Conservation (phyloP, 2,797 vertebrate species). For the Pseudotriccus pelzelni region DNA sequence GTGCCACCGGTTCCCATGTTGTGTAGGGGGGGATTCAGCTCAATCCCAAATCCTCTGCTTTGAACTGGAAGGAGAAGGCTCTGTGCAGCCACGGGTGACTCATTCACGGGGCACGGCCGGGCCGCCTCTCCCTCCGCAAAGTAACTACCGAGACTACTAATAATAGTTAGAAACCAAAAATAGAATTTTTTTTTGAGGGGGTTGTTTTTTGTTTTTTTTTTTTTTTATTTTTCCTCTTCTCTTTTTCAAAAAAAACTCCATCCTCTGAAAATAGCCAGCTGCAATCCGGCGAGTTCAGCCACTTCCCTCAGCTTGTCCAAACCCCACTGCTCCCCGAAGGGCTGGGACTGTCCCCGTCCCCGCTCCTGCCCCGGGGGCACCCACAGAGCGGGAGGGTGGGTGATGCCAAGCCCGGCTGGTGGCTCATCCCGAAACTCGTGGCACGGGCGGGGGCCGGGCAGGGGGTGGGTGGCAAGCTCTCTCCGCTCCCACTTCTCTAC, state of each 20-base stretch:
- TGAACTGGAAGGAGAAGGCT: not conserved
- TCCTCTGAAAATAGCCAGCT: slow-evolving; percentile 38
- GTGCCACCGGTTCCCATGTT: not conserved
- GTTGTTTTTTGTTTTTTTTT: not conserved
- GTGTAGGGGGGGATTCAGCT: not conserved
- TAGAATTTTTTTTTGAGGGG: not conserved
- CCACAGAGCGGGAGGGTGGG: not conserved
- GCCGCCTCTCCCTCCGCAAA: not conserved
- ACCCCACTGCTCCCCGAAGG: not conserved
- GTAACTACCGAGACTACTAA: slow-evolving; percentile 1
- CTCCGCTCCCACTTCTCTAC: slow-evolving; percentile 33
- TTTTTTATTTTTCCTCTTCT: not conserved
- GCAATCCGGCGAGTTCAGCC: not conserved
- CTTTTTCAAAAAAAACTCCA: slow-evolving; percentile 15
- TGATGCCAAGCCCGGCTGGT: not conserved
- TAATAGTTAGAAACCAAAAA: slow-evolving; percentile 53
- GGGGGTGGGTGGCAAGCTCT: not conserved
- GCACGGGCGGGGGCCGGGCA: not conserved
- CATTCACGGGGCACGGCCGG: not conserved
- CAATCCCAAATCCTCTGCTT: not conserved
- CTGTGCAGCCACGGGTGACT: not conserved
- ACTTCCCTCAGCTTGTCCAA: not conserved
- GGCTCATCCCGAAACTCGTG: not conserved
- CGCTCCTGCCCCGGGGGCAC: not conserved
- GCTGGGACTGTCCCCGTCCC: not conserved